Base-by-base conservation (phyloP, 1,140 invertebrate genomes). In the Ceratosolen solmsi region DNA sequence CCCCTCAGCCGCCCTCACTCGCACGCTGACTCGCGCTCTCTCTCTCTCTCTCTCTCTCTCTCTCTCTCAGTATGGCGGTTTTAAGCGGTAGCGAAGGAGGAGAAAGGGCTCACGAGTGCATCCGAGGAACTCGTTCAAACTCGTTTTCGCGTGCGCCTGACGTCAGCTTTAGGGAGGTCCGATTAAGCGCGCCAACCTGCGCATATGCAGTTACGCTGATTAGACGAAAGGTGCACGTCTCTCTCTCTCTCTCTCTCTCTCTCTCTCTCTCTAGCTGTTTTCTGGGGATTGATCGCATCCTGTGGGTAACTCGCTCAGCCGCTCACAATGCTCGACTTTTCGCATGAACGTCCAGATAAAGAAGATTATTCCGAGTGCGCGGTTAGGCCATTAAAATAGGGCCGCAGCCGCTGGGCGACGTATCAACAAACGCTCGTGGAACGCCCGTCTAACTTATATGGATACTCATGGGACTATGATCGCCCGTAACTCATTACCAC, bases 71-170 rank as follows among this genome's bases (percentile, higher is more conserved):
- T n/a, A n/a, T n/a, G n/a, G n/a, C n/a, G n/a, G n/a, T n/a, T n/a
- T n/a, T n/a, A n/a, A n/a, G n/a, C n/a, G n/a, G n/a, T n/a, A n/a
- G 38, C 30, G 38, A 15, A 27, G 11, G 72, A 33, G 30, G 70
- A 30, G 38, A 49, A 20, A 33, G 15, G 63, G 25, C 54, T 38
- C 54, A 27, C 56, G 17, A 60, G 46, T 46, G 49, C 30, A 78
- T 70, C 76, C 75, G 58, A 74, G 72, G 82, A 86, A 83, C 83
- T 17, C 58, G 84, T 83, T 71, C 51, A 65, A 82, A 84, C 85
- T 49, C 79, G 85, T 83, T 81, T 63, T 60, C 80, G 83, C 79
- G 75, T 81, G 80, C 76, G 77, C 76, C 81, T 84, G 83, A 77
- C 82, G 80, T 79, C 65, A 71, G 65, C 76, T 79, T 70, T 79